Evolutionary conservation across 2,888 invertebrate species (phyloP), one percentile per base, ranked within the genome.

Genomic region (Serripes groenlandicus): DNA sequence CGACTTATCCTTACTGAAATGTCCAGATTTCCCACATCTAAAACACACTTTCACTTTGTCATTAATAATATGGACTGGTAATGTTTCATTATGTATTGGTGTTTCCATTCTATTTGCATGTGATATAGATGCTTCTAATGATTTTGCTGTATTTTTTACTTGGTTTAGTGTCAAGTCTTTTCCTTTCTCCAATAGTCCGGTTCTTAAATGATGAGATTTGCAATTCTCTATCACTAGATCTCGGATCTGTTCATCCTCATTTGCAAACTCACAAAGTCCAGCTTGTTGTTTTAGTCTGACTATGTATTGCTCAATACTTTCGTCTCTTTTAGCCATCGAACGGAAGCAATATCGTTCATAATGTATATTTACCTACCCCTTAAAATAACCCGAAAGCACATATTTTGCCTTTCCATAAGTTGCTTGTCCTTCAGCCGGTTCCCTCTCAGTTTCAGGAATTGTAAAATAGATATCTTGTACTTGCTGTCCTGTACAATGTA

Each of bases 381-480:
- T 42, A 42, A 42, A 42, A 42, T 42, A 15, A 11, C 9, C 42
- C 15, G 42, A 42, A 7, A 42, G 15, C 9, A 42, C 42, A 42
- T 42, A 7, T 42, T 42, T 42, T 11, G 42, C 15, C 15, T 42
- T 42, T 11, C 42, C 42, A 42, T 42, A 42, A 7, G 9, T 11
- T 11, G 42, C 28, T 18, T 60, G 28, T 2, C 58, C 58, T 26
- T 60, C 58, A 3, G 28, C 58, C 7, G 58, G 58, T 5, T 60
- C 58, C 28, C 28, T 23, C 5, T 11, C n/a, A 4, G 54, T 7
- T 11, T 42, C 15, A 11, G 42, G 42, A 15, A 60, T 28, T 15
- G 58, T 60, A 26, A 28, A 60, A 26, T 28, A 60, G 28, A 60
- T 60, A 60, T 60, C 58, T 18, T 60, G 58, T 3, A 60, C 58